Base-by-base conservation (phyloP, 2,797 vertebrate species). In the Megalops cyprinoides region DNA sequence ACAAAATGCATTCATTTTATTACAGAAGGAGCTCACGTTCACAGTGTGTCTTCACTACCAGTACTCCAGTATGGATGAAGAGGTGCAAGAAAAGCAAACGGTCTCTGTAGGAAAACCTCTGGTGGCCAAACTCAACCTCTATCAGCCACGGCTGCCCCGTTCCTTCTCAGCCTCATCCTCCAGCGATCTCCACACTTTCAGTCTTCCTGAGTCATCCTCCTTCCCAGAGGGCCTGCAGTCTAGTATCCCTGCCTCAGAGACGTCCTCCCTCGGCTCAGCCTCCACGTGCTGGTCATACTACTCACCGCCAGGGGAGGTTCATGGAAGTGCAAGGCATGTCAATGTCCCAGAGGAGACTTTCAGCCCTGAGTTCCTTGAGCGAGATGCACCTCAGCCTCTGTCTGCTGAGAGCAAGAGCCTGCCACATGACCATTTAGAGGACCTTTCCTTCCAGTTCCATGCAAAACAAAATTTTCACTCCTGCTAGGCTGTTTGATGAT, bases 101-200 rank as follows among this genome's bases (percentile, higher is more conserved):
- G 91, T 96, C 51, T 91, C 85, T 0, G 92, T 96, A 48, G 96
- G 96, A 12, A 96, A 95, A 88, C 96, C 96, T 0, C 94, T 97
- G 79, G 95, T 97, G 0, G 96, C 96, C 85, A 97, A 96, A 88
- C 96, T 97, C 80, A 96, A 96, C 85, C 93, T 97, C 81, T 86
- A 93, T 1, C 87, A 94, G 74, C 86, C 90, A 10, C 87, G 87
- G 23, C 10, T 65, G 0, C 39, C 86, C 25, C 78, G 4, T 0
- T 2, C 37, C 81, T 81, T 55, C 79, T 87, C 87, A 28, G 9
- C 81, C 7, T 86, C 85, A 28, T 85, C 87, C 1, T 78, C 86
- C 80, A 25, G 82, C 81, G 88, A 90, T 75, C 71, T 83, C 0
- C 84, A 89, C 81, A 88, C 90, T 25, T 82, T 87, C 56, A 85